Evolutionary conservation across 1,140 invertebrate species (phyloP), one percentile per base, ranked within the genome.

Genomic region (Notospermus geniculatus): DNA sequence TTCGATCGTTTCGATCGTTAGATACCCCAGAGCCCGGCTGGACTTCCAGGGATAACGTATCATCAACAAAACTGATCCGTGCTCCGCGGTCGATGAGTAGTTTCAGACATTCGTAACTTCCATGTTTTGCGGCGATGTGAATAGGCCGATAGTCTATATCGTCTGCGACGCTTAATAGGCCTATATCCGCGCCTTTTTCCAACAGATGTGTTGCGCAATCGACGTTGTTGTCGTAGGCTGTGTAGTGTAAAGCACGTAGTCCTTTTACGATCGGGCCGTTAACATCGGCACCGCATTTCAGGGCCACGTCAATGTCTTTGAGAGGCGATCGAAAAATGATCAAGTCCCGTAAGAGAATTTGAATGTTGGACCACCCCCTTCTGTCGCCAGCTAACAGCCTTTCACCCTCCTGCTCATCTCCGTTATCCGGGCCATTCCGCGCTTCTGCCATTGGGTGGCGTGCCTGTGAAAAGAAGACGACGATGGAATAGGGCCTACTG

Each of bases 101-200:
- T 63, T 88, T 66, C 63, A 85, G 74, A 36, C 83, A 71, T 27
- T 80, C 74, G 28, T 78, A 76, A 77, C 83, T 88, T 79, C 92
- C 92, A 71, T 91, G 89, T 65, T 95, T 90, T 2, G 91, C 89
- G 36, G 90, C 89, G 39, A 95, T 82, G 81, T 95, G 93, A 46
- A 95, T 80, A 1, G 92, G 89, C 50, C 91, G 92, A 79, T 94
- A 95, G 0, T 92, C 93, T 66, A 92, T 91, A 70, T 94, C 91
- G 73, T 95, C 92, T 11, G 86, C 86, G n/a, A n/a, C n/a, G n/a
- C n/a, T n/a, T n/a, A n/a, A n/a, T 0, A 89, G 89, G 80, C 95
- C 93, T 19, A 94, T 89, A 74, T 92, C 88, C 2, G 90, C 89
- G 7, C 89, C 89, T 84, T 67, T 54, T 11, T 75, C 71, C 1